A percentile compares a stretch with the other conserved stretches of the same genome.
Conservation (phyloP, 1,140 invertebrate genomes). For the Hydropsyche tenuis region DNA sequence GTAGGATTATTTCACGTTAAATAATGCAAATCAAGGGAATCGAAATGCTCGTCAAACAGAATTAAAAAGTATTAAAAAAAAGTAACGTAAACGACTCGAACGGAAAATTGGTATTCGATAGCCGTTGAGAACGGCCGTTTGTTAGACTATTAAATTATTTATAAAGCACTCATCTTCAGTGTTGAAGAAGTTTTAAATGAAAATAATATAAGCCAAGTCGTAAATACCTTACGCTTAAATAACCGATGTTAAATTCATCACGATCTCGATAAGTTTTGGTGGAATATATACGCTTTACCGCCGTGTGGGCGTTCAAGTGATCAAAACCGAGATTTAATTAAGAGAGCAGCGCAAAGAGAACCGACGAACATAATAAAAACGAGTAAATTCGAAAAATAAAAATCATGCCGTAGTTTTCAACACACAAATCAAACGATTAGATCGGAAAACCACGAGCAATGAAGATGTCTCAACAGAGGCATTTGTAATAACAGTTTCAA, state of each 20-base stretch:
- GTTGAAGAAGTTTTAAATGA: not conserved
- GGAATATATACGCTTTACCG: not conserved
- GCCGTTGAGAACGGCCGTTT: no score
- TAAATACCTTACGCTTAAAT: constrained; percentile 4
- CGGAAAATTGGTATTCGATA: no score
- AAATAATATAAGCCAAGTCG: constrained; percentile 4
- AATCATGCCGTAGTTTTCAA: not conserved
- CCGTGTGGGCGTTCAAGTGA: not conserved
- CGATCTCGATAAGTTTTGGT: constrained; percentile 7
- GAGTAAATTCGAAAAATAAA: not conserved
- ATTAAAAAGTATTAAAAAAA: no score
- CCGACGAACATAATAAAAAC: constrained; percentile 6
- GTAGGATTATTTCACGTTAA: no score
- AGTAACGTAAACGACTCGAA: no score
- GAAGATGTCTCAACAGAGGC: not conserved
- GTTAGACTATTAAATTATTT: no score
- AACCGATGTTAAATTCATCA: constrained; percentile 13
- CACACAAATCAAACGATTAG: not conserved
- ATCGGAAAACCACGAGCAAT: not conserved
- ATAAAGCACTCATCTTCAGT: no score
- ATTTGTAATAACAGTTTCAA: no score
- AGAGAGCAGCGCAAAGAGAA: constrained; percentile 2
- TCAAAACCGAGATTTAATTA: constrained; percentile 25
- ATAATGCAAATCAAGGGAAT: no score
- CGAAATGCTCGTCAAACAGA: no score